Percentiles rank a stretch among this genome's conserved stretches.
Conservation (phyloP, 2,797 vertebrate species). For the Rousettus madagascariensis region DNA sequence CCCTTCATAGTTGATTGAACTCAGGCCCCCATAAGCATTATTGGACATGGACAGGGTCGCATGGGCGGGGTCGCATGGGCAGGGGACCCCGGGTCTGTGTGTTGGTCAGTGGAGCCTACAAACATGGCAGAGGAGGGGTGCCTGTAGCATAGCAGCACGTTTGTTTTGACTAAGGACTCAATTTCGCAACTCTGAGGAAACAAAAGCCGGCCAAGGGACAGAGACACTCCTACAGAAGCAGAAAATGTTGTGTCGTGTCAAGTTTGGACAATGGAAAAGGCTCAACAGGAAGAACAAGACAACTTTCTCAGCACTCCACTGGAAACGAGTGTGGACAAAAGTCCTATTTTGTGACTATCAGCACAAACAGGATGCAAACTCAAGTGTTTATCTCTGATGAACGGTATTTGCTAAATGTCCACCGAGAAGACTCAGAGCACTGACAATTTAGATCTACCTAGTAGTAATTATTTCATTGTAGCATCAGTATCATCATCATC, state of each 20-base stretch:
- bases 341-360: not conserved
- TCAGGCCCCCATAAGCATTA: not conserved
- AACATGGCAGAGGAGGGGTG: not conserved
- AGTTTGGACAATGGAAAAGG: not conserved
- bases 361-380: not conserved
- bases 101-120: not conserved
- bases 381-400: not conserved
- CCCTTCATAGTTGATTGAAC: not conserved
- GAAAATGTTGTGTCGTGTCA: not conserved
- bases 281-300: not conserved
- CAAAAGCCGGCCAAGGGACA: not conserved
- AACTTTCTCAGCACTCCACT: not conserved
- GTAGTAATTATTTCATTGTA: not conserved
- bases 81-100: not conserved
- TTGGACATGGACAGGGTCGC: fast-evolving
- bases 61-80: fast-evolving
- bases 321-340: not conserved
- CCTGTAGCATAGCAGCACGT: fast-evolving
- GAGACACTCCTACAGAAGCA: not conserved
- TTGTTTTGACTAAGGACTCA: not conserved
- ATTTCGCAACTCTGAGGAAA: not conserved
- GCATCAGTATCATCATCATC: not conserved
- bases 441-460: not conserved
- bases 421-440: not conserved
- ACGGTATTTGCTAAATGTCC: not conserved